Base-by-base conservation (phyloP, 2,888 invertebrate species). In the Leucophora obtusa region DNA sequence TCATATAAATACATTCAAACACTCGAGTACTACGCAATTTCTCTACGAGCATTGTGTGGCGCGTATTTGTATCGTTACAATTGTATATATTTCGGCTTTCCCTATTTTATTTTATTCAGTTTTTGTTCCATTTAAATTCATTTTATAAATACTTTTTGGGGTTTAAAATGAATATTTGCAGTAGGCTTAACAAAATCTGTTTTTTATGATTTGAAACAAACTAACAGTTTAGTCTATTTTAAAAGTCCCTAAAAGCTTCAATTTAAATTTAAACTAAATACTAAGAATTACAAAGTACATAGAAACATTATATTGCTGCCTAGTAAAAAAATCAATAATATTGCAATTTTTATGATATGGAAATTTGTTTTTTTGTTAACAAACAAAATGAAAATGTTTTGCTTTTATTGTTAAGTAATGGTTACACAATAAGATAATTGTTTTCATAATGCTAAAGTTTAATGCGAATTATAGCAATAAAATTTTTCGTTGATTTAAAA, bases 121-220 rank as follows among this genome's bases (percentile, higher is more conserved):
- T 18, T 2, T 65, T 50, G 50, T 59, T 28, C 33, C 35, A 24
- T 35, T 60, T 53, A 35, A 21, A 6, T 33, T 60, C 10, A 18
- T 21, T 53, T 17, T 65, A 9, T 17, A 28, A 28, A 28, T 54
- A 33, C 43, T 56, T 62, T 60, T 60, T 21, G 60, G 28, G n/a
- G 38, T 43, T 47, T n/a, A 9, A 35, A 43, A 24, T 21, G 59
- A 59, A 33, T 59, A 59, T 51, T 70, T 70, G 14, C 51, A 18
- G 18, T 38, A 70, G 60, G 69, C 59, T 70, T 70, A 51, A 35
- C 33, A 63, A 21, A 47, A n/a, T 47, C 1, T 14, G 11, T 38
- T 38, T 38, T 38, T 38, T 9, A 1, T 11, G 1, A 0, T 38
- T 38, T 38, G 2, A 38, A 38, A 38, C 11, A 6, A 28, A 28